phyloP scores from a whole-genome alignment of 2,113 vertebrate species.

The Smithornis capensis region DNA sequence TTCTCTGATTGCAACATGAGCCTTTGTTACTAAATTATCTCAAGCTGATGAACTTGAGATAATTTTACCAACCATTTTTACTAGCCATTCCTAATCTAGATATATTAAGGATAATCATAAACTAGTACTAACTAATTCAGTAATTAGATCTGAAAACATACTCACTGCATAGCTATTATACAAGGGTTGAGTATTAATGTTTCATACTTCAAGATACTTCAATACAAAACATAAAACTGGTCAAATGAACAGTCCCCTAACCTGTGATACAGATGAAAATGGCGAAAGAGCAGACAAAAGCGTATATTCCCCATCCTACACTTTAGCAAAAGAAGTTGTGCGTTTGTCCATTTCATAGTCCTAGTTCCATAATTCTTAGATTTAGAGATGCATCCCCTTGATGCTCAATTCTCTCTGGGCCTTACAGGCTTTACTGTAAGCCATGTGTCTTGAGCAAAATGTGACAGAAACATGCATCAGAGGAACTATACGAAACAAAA shows the following conservation, averaged over 20 bases:
- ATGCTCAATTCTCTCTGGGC: not conserved
- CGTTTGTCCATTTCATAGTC: not conserved
- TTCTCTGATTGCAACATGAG: constrained; percentile 45
- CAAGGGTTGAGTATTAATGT: not conserved
- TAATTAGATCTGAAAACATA: constrained; percentile 13
- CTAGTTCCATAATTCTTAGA: not conserved
- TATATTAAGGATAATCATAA: not conserved
- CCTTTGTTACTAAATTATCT: constrained; percentile 58
- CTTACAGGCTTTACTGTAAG: not conserved
- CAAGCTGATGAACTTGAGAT: constrained; percentile 35
- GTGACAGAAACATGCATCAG: not conserved
- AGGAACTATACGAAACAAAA: not conserved
- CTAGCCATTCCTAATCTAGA: constrained; percentile 31
- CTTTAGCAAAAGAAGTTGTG: not conserved
- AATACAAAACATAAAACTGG: not conserved
- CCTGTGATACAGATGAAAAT: not conserved
- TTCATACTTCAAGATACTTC: not conserved
- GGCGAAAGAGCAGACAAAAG: not conserved
- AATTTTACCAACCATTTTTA: constrained; percentile 50
- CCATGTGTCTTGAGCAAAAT: not conserved
- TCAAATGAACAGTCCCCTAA: not conserved
- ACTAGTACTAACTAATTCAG: not conserved
- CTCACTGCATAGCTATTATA: not conserved
- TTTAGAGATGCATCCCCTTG: not conserved
- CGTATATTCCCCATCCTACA: not conserved